These are phyloP conservation scores for Thysanoteuthis rhombus DNA, from an alignment of 2,888 invertebrate genomes.

Conservation along the genomic window DNA sequence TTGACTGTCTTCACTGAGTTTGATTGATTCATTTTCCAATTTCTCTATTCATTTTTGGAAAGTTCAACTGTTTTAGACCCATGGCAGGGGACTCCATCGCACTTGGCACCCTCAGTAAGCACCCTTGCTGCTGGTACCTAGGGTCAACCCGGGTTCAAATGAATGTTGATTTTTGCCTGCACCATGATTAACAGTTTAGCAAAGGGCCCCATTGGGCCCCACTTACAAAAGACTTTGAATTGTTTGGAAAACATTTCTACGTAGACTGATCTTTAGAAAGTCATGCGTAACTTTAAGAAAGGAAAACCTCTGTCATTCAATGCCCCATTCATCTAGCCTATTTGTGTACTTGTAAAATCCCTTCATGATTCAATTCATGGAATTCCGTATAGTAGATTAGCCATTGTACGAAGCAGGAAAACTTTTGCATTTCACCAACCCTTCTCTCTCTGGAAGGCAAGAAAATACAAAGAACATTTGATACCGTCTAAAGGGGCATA, in stretches of 20 bases:
- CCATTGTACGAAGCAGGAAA: neutral
- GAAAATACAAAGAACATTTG: neutral
- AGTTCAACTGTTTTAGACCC: too few species aligned
- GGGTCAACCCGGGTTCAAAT: too few species aligned
- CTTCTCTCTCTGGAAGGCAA: neutral
- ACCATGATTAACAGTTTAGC: too few species aligned
- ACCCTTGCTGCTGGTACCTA: too few species aligned
- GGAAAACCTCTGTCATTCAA: neutral
- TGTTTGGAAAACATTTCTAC: neutral
- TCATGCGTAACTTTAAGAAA: neutral
- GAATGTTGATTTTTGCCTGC: too few species aligned
- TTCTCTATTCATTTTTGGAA: too few species aligned
- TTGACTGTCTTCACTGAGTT: too few species aligned
- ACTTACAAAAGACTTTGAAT: neutral
- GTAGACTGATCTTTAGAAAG: neutral
- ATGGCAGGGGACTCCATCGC: too few species aligned
- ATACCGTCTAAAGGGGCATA: neutral
- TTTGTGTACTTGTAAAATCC: neutral
- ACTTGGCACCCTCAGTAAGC: too few species aligned
- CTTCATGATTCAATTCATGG: neutral
- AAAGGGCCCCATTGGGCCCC: too few species aligned
- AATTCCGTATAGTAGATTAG: neutral
- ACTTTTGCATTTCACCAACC: neutral
- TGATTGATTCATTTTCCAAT: too few species aligned
- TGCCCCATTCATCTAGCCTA: neutral